phyloP scores from a whole-genome alignment of 2,113 vertebrate genomes.

The Euleptes europaea region DNA sequence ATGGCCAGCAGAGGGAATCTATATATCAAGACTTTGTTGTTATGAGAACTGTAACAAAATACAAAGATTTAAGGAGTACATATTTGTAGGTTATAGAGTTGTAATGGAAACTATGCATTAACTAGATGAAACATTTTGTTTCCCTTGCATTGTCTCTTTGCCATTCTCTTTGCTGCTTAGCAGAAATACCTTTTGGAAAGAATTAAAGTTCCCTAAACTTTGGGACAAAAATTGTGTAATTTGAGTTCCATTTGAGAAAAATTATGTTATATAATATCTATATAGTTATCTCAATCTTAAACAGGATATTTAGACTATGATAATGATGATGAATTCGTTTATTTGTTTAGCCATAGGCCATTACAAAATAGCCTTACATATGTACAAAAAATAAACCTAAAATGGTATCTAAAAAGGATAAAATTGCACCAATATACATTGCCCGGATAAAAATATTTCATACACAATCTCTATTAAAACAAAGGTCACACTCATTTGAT shows the following conservation, averaged over 20 bases:
- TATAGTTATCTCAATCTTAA: neutral
- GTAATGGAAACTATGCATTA: constrained; percentile 60
- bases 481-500: too few species aligned
- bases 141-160: constrained; percentile 6
- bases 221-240: constrained; percentile 6
- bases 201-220: constrained; percentile 27
- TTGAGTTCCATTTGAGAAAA: neutral
- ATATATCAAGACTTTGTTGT: constrained; percentile 60
- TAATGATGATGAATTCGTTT: too few species aligned
- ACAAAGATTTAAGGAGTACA: constrained; percentile 64
- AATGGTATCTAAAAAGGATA: too few species aligned
- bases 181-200: constrained; percentile 32
- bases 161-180: constrained; percentile 35
- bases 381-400: too few species aligned
- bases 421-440: too few species aligned
- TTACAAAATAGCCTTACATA: too few species aligned
- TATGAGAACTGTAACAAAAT: constrained; percentile 63
- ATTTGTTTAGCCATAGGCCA: too few species aligned
- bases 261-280: constrained; percentile 1
- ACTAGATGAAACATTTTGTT: constrained; percentile 45
- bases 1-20: constrained; percentile 55
- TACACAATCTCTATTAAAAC: too few species aligned
- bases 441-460: too few species aligned
- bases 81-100: constrained; percentile 61
- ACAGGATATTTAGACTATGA: neutral